phyloP scores from a whole-genome alignment of 2,888 invertebrate species.

The Horisme vitalbata region DNA sequence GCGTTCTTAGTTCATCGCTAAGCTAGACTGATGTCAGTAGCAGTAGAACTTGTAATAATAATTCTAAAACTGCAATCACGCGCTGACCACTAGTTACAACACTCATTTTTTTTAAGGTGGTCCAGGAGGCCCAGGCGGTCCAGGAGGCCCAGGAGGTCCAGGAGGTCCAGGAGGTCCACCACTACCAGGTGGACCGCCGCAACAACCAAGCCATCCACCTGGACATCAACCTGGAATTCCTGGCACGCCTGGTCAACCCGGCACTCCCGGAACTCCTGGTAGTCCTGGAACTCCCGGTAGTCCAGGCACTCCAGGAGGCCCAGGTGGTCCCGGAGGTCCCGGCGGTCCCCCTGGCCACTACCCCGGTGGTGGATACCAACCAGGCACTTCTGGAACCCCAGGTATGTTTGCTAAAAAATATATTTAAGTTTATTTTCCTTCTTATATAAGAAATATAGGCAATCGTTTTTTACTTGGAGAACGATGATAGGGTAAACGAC shows the following conservation, averaged over 20 bases:
- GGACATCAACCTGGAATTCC: slow-evolving; percentile 1
- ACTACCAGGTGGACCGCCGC: slow-evolving; percentile 27
- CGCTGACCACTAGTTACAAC: not conserved
- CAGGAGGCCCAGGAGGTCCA: slow-evolving; percentile 25
- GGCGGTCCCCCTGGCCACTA: slow-evolving; percentile 31
- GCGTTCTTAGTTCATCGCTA: no score
- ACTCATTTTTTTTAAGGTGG: not conserved
- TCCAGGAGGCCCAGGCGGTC: slow-evolving; percentile 17
- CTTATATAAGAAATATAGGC: no score
- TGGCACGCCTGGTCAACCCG: slow-evolving; percentile 26
- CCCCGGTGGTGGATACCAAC: slow-evolving; percentile 14
- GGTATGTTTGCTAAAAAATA: no score
- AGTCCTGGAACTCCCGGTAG: slow-evolving; percentile 35
- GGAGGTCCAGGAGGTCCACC: slow-evolving; percentile 22
- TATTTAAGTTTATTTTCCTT: no score
- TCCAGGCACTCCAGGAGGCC: slow-evolving; percentile 25
- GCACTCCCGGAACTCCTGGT: no score
- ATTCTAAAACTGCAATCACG: no score
- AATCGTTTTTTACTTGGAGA: no score
- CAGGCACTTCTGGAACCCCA: slow-evolving; percentile 14
- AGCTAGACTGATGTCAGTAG: no score
- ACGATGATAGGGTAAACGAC: no score
- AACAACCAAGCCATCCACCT: slow-evolving; percentile 26
- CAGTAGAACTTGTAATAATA: no score
- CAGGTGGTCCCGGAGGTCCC: slow-evolving; percentile 19